Percentiles rank a stretch among this genome's conserved stretches.
phyloP scores from a whole-genome alignment of 2,888 invertebrate genomes.

The Byasa hedistus region DNA sequence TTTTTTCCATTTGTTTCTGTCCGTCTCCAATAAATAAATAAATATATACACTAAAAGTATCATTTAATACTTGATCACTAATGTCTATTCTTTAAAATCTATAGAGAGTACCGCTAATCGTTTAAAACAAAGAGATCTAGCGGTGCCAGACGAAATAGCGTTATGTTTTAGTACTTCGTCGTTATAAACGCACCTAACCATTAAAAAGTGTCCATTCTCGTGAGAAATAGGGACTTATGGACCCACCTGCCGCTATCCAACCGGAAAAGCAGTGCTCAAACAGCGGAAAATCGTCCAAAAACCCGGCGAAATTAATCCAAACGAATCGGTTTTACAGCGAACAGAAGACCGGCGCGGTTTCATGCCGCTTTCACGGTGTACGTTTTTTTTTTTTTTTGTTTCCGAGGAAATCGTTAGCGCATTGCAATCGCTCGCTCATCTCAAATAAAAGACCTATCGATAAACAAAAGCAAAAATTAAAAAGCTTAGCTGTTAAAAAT shows the following conservation, averaged over 20 bases:
- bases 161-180: constrained; percentile 52
- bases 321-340: constrained; percentile 61
- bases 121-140: constrained; percentile 32
- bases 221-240: constrained; percentile 64
- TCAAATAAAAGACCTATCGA: constrained; percentile 43
- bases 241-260: constrained; percentile 69
- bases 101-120: constrained; percentile 13
- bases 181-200: constrained; percentile 51
- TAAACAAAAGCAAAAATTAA: too few relatives aligned
- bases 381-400: constrained; percentile 60
- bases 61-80: too few relatives aligned
- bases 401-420: constrained; percentile 61
- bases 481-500: too few relatives aligned
- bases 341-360: constrained; percentile 56
- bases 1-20: too few relatives aligned
- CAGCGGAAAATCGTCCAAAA: constrained; percentile 76
- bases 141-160: constrained; percentile 24
- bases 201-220: constrained; percentile 62
- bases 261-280: constrained; percentile 73
- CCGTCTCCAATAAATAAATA: too few relatives aligned
- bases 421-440: constrained; percentile 60
- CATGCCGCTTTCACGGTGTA: constrained; percentile 67
- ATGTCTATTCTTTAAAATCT: too few relatives aligned
- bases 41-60: too few relatives aligned
- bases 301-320: constrained; percentile 68